Base-by-base conservation (phyloP, 2,888 invertebrate genomes). In the Melanostoma scalare region DNA sequence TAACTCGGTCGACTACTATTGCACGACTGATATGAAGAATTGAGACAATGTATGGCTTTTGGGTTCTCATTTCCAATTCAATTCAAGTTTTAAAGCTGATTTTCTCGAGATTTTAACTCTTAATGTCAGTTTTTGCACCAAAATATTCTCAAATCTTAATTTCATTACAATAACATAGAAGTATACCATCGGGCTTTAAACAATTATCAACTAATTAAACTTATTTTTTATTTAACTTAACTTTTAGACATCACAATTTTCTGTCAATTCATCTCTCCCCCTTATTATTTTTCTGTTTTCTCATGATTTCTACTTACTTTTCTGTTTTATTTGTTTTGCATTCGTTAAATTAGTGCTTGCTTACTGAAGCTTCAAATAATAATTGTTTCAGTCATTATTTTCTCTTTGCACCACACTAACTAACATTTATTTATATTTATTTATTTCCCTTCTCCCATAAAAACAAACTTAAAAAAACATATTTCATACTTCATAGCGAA, bases 331-430 rank as follows among this genome's bases (percentile, higher is more conserved):
- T 38, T 30, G 50, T 42, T 63, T 75, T 71, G 69, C 63, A 80
- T 75, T 80, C 9, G 80, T 80, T 40, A 75, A 56, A 80, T 52
- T 80, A 80, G 80, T 80, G 80, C 80, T 80, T 80, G 80, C 80
- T 52, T 65, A 55, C 55, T 73, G 20, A 48, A 67, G 56, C 67
- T 69, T 69, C 31, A 63, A 76, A 68, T 4, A 48, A 35, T 38
- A 53, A 73, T 56, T 48, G 61, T 40, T 48, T 68, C 35, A 48
- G 20, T 20, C 20, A 20, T 20, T 20, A 50, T 53, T 56, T 63
- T 76, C 53, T 50, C 36, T 52, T 53, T 31, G 9, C 44, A 68
- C 74, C 44, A 67, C 69, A 63, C 44, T 55, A 63, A 67, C 42
- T 58, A 63, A 46, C 58, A 69, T 36, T 38, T 38, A 40, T 48